Evolutionary conservation across 2,113 vertebrate genomes (phyloP).

Genomic region (Steatornis caripensis): DNA sequence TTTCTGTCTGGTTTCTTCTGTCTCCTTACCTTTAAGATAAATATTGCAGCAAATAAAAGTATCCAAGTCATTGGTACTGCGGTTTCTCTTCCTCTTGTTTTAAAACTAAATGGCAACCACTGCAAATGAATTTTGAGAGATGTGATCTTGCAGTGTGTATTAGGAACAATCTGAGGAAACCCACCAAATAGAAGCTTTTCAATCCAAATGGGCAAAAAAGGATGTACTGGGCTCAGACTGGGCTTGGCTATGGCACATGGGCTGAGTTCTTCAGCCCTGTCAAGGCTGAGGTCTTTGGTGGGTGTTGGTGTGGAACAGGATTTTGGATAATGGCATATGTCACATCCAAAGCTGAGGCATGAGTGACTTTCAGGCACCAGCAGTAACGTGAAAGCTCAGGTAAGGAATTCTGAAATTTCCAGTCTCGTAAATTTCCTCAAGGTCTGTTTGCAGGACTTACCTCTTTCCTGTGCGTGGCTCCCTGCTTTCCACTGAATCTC

Average conservation of each 20-base stretch:
- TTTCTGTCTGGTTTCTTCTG: background rate
- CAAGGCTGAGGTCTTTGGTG: background rate
- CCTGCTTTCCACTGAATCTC: background rate
- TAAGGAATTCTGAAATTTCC: background rate
- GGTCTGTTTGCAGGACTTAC: background rate
- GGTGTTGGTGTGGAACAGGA: background rate
- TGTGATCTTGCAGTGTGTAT: background rate
- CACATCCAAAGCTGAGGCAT: fast-evolving
- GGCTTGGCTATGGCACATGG: fast-evolving
- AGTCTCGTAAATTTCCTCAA: background rate
- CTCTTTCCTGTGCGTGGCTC: background rate
- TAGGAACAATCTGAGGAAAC: background rate
- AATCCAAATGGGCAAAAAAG: background rate
- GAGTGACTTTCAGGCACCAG: background rate
- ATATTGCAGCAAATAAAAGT: background rate
- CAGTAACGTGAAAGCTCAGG: background rate
- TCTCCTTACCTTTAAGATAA: background rate
- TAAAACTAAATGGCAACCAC: background rate
- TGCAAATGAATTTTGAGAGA: background rate
- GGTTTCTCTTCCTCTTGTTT: background rate
- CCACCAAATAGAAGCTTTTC: background rate
- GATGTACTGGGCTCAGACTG: background rate
- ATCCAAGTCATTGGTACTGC: background rate
- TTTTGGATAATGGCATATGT: background rate
- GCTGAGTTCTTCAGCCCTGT: background rate